Percentiles rank a stretch among this genome's conserved stretches.
These are phyloP conservation scores for Okapia johnstoni DNA, from an alignment of 2,113 vertebrate genomes.

Conservation along the genomic window DNA sequence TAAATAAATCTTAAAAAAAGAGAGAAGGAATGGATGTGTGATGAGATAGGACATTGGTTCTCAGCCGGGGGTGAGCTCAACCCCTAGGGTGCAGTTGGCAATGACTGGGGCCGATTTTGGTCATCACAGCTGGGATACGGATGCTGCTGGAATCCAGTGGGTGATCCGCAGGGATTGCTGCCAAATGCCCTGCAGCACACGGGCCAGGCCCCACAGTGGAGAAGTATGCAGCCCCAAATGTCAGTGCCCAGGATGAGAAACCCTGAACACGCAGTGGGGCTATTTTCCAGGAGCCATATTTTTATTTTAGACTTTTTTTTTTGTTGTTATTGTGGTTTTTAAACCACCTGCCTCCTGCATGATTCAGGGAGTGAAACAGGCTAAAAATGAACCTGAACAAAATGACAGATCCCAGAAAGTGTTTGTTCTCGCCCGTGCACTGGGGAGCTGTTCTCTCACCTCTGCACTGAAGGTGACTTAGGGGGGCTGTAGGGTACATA, in stretches of 20 bases:
- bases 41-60: background rate
- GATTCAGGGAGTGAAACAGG: background rate
- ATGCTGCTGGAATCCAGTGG: background rate
- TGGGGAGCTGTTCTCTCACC: background rate
- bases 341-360: background rate
- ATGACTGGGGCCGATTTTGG: background rate
- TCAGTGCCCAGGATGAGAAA: background rate
- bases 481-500: background rate
- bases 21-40: background rate
- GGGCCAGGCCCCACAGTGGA: background rate
- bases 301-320: background rate
- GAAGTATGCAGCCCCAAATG: accelerated
- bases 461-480: background rate
- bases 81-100: too few species aligned
- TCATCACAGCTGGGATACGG: background rate
- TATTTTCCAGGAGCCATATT: background rate
- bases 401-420: background rate
- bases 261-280: background rate
- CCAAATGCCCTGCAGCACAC: accelerated
- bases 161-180: background rate
- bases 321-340: background rate
- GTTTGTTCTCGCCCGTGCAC: background rate
- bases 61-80: background rate
- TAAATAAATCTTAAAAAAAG: background rate
- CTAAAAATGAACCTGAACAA: background rate